Evolutionary conservation across 2,888 invertebrate species (phyloP).

Genomic region (Corythucha ciliata): DNA sequence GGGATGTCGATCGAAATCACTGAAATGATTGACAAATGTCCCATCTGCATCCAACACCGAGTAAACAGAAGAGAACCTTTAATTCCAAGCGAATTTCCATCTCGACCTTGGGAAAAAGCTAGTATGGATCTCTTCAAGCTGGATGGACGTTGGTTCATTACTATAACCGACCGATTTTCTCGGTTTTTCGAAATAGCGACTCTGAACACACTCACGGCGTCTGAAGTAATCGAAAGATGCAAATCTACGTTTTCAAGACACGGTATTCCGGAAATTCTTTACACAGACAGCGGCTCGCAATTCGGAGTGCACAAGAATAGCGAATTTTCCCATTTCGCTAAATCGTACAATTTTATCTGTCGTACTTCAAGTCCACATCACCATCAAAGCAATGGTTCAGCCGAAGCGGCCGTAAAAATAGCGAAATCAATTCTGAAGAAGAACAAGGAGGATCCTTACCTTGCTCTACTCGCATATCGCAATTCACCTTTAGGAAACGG

Average conservation of each 20-base stretch:
- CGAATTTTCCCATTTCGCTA: constrained; percentile 9
- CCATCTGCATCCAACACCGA: constrained; percentile 3
- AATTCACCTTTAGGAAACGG: constrained; percentile 1
- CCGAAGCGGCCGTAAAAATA: constrained; percentile 10
- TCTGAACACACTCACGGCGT: neutral
- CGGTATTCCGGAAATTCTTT: constrained; percentile 4
- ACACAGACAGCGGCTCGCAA: constrained; percentile 11
- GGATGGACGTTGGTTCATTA: neutral
- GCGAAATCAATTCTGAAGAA: constrained; percentile 9
- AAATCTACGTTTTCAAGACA: constrained; percentile 5
- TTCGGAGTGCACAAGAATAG: constrained; percentile 1
- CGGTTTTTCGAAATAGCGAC: constrained; percentile 4
- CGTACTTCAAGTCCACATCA: constrained; percentile 5
- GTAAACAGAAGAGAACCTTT: constrained; percentile 4
- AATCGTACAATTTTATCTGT: constrained; percentile 1
- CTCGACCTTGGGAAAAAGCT: constrained; percentile 1
- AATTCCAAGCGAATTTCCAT: constrained; percentile 1
- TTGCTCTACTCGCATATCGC: constrained; percentile 7
- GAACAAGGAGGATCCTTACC: neutral
- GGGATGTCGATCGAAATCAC: constrained; percentile 1
- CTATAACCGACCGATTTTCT: neutral
- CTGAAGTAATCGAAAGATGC: neutral
- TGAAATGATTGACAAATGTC: neutral
- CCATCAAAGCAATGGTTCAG: constrained; percentile 9
- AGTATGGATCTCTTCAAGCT: constrained; percentile 8